Evolutionary conservation across 2,797 vertebrate genomes (phyloP).

Genomic region (Botia almorhae): DNA sequence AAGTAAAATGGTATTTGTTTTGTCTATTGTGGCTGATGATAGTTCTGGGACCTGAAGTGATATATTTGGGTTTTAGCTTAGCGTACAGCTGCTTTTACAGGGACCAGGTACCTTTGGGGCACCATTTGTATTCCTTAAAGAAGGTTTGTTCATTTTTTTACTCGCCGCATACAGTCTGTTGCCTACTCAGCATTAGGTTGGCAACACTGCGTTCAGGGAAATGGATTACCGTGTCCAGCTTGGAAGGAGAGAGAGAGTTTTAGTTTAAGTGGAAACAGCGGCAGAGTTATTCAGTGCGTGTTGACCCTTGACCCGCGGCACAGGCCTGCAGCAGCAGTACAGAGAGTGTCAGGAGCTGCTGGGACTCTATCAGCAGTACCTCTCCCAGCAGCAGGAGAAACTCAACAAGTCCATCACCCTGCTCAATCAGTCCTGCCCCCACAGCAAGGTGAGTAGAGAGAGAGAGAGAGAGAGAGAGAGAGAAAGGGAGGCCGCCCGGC

Average conservation of each 20-base stretch:
- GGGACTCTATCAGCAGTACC: conserved; percentile 92
- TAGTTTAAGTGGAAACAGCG: conserved; percentile 44
- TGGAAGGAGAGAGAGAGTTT: conserved; percentile 12
- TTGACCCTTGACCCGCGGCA: conserved; percentile 75
- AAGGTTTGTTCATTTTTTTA: conserved; percentile 17
- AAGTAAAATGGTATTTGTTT: conserved; percentile 6
- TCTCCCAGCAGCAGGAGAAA: conserved; percentile 93
- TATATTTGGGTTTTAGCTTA: not conserved
- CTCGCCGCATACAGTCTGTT: not conserved
- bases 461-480: conserved; percentile 27
- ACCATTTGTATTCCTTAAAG: not conserved
- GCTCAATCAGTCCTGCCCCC: conserved; percentile 74
- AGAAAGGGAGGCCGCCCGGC: not conserved
- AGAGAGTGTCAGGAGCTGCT: conserved; percentile 95
- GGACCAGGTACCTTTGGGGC: conserved; percentile 18
- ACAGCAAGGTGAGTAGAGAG: conserved; percentile 68
- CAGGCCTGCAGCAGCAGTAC: conserved; percentile 94
- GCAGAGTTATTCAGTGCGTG: conserved; percentile 48
- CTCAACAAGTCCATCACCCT: conserved; percentile 86
- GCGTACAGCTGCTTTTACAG: conserved; percentile 21
- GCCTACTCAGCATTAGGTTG: conserved; percentile 43
- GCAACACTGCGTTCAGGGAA: conserved; percentile 41
- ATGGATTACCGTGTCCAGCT: conserved; percentile 47
- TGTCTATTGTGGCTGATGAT: not conserved
- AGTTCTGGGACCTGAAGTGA: conserved; percentile 4